phyloP scores from a whole-genome alignment of 2,113 vertebrate species.

The Spea bombifrons region DNA sequence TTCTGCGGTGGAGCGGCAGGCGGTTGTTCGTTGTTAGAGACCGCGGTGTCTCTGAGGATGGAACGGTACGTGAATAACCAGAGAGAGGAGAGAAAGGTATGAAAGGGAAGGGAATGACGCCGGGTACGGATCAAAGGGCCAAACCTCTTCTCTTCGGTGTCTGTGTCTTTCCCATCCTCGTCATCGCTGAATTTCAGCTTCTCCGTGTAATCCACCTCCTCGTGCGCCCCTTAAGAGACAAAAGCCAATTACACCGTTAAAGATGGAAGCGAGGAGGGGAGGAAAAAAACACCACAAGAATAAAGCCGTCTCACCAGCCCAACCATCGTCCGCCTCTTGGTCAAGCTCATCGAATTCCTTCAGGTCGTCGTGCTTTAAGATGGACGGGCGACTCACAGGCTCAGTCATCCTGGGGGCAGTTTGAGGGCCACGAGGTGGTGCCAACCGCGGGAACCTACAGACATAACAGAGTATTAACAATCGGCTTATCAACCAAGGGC shows the following conservation, averaged over 20 bases:
- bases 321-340: slow-evolving; percentile 88
- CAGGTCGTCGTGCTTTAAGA: slow-evolving; percentile 89
- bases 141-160: slow-evolving; percentile 77
- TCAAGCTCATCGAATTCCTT: slow-evolving; percentile 92
- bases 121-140: not conserved
- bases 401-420: slow-evolving; percentile 70
- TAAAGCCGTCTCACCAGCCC: slow-evolving; percentile 73
- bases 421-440: slow-evolving; percentile 70
- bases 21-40: slow-evolving; percentile 61
- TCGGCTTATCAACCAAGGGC: no score
- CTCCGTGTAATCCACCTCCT: slow-evolving; percentile 92
- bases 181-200: slow-evolving; percentile 93
- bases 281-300: not conserved
- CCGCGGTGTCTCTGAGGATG: slow-evolving; percentile 35
- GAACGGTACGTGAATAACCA: not conserved
- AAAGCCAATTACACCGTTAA: not conserved
- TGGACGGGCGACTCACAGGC: slow-evolving; percentile 81
- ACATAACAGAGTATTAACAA: no score
- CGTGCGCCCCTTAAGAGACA: slow-evolving; percentile 74
- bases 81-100: not conserved
- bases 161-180: slow-evolving; percentile 83
- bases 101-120: not conserved
- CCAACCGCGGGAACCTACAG: slow-evolving; percentile 77
- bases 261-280: not conserved
- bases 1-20: slow-evolving; percentile 61